Evolutionary conservation across 1,140 invertebrate genomes (phyloP).

Genomic region (Drosophila prosaltans): DNA sequence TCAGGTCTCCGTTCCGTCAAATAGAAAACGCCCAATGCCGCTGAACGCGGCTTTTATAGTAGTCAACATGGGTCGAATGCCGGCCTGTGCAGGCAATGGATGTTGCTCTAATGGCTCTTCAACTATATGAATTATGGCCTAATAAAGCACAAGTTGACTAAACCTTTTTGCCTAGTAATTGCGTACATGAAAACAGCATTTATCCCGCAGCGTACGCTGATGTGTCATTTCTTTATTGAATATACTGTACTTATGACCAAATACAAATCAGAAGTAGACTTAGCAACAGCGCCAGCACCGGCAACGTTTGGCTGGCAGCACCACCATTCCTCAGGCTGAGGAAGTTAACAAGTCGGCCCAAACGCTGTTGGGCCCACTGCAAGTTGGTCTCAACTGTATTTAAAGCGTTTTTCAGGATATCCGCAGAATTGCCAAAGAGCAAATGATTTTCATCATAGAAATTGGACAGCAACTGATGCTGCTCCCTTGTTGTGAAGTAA

Average conservation of each 20-base stretch:
- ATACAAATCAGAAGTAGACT: constrained; percentile 45
- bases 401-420: constrained; percentile 33
- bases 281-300: constrained; percentile 32
- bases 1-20: constrained; percentile 42
- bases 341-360: constrained; percentile 34
- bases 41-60: constrained; percentile 53
- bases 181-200: constrained; percentile 74
- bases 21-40: constrained; percentile 51
- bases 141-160: constrained; percentile 57
- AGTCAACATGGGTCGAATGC: background rate
- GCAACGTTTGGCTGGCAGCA: constrained; percentile 1
- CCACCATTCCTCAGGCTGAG: constrained; percentile 36
- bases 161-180: constrained; percentile 80
- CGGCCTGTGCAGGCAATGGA: constrained; percentile 23
- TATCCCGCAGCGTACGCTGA: constrained; percentile 53
- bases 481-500: constrained; percentile 82
- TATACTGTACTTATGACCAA: constrained; percentile 6
- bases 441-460: constrained; percentile 41
- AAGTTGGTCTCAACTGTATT: constrained; percentile 48
- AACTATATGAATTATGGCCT: constrained; percentile 65
- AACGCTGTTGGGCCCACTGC: constrained; percentile 44
- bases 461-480: constrained; percentile 66
- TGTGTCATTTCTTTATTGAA: constrained; percentile 46
- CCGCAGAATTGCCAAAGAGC: constrained; percentile 47
- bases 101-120: constrained; percentile 36